Evolutionary conservation across 2,888 invertebrate genomes (phyloP).

Genomic region (Platycnemis pennipes): DNA sequence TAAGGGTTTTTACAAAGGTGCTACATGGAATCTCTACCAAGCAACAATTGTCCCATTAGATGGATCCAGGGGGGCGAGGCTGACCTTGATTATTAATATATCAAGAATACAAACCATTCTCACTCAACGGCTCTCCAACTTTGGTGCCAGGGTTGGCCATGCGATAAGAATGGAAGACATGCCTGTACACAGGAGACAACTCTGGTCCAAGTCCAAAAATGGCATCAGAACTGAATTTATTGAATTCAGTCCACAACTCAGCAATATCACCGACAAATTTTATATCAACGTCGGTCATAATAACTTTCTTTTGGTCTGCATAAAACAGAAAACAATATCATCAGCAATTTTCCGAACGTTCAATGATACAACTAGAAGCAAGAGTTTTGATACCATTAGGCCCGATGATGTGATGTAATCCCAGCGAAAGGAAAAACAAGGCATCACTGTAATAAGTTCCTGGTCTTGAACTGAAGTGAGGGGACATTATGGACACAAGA

Average conservation of each 20-base stretch:
- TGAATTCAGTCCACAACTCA: conserved; percentile 85
- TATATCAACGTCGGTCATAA: conserved; percentile 89
- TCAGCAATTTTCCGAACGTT: neutral
- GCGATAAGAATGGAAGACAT: conserved; percentile 82
- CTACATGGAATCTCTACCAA: too few species aligned
- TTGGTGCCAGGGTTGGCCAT: conserved; percentile 82
- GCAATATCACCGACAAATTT: conserved; percentile 86
- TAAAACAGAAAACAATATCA: neutral
- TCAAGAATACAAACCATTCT: conserved; percentile 46
- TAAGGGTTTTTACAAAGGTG: too few species aligned
- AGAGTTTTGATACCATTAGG: neutral
- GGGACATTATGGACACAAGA: conserved; percentile 85
- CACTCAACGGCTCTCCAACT: conserved; percentile 81
- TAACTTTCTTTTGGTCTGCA: conserved; percentile 79
- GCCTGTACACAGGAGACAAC: conserved; percentile 89
- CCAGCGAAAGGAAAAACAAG: conserved; percentile 89
- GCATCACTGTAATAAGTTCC: conserved; percentile 90
- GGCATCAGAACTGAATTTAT: conserved; percentile 83
- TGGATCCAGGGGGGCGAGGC: too few species aligned
- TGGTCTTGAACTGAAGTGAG: conserved; percentile 86
- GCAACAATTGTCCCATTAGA: too few species aligned
- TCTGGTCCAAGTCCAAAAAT: conserved; percentile 88
- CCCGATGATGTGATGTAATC: conserved; percentile 81
- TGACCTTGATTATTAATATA: too few species aligned
- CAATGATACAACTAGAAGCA: neutral